Evolutionary conservation across 2,113 vertebrate species (phyloP), one percentile per base, ranked within the genome.

Genomic region (Brienomyrus brachyistius): DNA sequence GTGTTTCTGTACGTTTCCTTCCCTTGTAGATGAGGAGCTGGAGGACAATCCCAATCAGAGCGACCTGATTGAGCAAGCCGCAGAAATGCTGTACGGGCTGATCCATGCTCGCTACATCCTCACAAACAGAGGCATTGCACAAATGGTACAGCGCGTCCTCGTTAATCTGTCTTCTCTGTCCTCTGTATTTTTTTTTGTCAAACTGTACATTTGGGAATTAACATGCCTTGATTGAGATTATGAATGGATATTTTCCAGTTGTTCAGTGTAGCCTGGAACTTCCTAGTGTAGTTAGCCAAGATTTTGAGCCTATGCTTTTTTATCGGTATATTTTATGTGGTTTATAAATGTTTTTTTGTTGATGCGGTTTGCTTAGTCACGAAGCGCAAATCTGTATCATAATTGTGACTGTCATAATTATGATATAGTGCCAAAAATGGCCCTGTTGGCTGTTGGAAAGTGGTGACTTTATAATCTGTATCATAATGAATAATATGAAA

Each of bases 21-120:
- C 5, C 85, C 17, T 77, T 35, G 89, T 19, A 98, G 98, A 98
- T 90, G 98, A 98, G 91, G 98, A 98, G 93, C 93, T 98, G 90
- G 98, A 98, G 92, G 98, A 98, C 94, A 98, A 98, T 94, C 98
- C 98, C 50, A 98, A 98, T 94, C 97, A 98, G 95, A 98, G 98
- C 4, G 98, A 98, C 95, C 94, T 98, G 94, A 98, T 98, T 10
- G 98, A 98, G 92, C 98, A 98, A 95, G 98, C 98, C 0, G 98
- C 98, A 0, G 98, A 98, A 95, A 98, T 98, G 98, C 95, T 98
- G 87, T 98, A 98, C 45, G 98, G 98, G 51, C 95, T 98, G 92
- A 98, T 98, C 92, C 98, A 98, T 40, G 97, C 98, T 21, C 97
- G 98, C 90, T 98, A 98, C 92, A 98, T 98, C 93, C 97, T 98